A percentile compares a stretch with the other conserved stretches of the same genome.
phyloP scores from a whole-genome alignment of 2,797 vertebrate species.

The Aotus griseimembra region DNA sequence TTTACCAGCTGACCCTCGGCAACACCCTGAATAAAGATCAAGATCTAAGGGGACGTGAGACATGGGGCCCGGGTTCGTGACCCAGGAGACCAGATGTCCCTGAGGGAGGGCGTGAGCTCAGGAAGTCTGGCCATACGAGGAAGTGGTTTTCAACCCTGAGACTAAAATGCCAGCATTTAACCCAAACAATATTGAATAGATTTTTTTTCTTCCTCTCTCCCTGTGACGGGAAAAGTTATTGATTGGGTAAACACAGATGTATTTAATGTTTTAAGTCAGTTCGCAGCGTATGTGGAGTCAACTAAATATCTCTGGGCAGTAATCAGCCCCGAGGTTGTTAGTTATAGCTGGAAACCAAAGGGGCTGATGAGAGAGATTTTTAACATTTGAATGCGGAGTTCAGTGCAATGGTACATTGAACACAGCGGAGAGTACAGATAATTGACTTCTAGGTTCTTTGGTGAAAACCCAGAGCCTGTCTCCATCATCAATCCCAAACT shows the following conservation, averaged over 20 bases:
- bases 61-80: not conserved
- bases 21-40: not conserved
- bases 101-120: not conserved
- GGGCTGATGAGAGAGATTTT: not conserved
- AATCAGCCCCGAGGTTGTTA: not conserved
- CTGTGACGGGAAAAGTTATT: not conserved
- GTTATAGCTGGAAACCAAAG: not conserved
- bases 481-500: not conserved
- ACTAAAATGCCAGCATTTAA: not conserved
- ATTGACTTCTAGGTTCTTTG: not conserved
- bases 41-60: not conserved
- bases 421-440: not conserved
- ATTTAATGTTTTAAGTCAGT: not conserved
- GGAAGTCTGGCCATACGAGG: not conserved
- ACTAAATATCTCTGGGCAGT: not conserved
- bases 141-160: not conserved
- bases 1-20: not conserved
- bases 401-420: not conserved
- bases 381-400: fast-evolving
- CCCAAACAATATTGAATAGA: not conserved
- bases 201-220: not conserved
- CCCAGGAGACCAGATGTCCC: not conserved
- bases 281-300: not conserved
- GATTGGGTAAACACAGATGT: conserved; percentile 37
- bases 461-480: not conserved